Evolutionary conservation across 2,888 invertebrate genomes (phyloP), one percentile per base, ranked within the genome.

Genomic region (Cordilura impudica): DNA sequence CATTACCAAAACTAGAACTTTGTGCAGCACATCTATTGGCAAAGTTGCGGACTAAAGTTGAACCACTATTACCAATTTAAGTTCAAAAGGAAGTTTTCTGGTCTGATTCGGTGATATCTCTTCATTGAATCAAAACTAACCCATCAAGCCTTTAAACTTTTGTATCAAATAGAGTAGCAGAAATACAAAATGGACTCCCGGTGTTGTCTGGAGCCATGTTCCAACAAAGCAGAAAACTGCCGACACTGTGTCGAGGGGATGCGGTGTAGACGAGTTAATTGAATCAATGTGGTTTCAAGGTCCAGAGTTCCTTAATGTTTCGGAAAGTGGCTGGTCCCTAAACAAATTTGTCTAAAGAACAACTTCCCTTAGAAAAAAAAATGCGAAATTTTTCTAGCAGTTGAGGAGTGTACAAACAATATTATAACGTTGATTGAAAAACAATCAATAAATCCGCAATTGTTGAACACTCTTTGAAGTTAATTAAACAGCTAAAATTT

Each of bases 241-340:
- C 39, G 76, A 78, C 73, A 69, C 79, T 4, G 71, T 77, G 10
- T 77, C 77, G 16, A 51, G 81, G 35, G 73, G 73, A 16, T 58
- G 75, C 43, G 45, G 65, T n/a, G 61, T 70, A 14, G 31, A 23
- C 3, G 72, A 78, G 8, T 35, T 79, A 18, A 8, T 31, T 19
- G 23, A 49, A 4, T 72, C 66, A 10, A 58, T 51, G 45, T 72
- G 70, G 75, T 66, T 76, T n/a, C n/a, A n/a, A n/a, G n/a, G n/a
- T n/a, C n/a, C n/a, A n/a, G n/a, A n/a, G n/a, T n/a, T n/a, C n/a
- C n/a, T n/a, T n/a, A n/a, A n/a, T n/a, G n/a, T n/a, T n/a, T n/a
- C n/a, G n/a, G n/a, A n/a, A n/a, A n/a, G n/a, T n/a, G n/a, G n/a
- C n/a, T n/a, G n/a, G n/a, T n/a, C n/a, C n/a, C n/a, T n/a, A n/a